Percentiles rank a stretch among this genome's conserved stretches.
phyloP scores from a whole-genome alignment of 2,888 invertebrate genomes.

The Epinotia bilunana region DNA sequence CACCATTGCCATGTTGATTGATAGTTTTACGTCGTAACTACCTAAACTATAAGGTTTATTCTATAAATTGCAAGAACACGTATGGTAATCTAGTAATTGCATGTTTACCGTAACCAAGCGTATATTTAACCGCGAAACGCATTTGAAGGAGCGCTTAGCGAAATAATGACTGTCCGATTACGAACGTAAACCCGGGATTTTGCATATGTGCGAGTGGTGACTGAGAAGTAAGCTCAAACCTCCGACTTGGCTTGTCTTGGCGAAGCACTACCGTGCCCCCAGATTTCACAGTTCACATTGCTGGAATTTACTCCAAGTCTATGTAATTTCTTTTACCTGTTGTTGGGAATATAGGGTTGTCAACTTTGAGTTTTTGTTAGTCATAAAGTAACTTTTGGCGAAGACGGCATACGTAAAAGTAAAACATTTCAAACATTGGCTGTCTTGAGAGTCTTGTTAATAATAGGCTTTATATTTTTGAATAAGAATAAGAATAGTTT shows the following conservation, averaged over 20 bases:
- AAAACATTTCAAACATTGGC: no score
- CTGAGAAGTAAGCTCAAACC: neutral
- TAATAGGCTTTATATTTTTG: no score
- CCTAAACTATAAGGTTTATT: conserved; percentile 22
- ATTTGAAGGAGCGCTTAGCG: conserved; percentile 56
- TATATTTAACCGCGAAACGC: conserved; percentile 60
- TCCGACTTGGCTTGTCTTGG: neutral
- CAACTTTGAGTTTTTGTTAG: no score
- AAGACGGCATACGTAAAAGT: no score
- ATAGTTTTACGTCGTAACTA: conserved; percentile 8
- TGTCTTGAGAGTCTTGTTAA: no score
- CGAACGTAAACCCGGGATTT: conserved; percentile 10
- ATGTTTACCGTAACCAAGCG: conserved; percentile 64
- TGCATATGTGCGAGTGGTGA: conserved; percentile 4
- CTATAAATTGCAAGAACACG: conserved; percentile 52
- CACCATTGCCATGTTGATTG: neutral
- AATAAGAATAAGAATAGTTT: no score
- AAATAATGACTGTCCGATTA: conserved; percentile 58
- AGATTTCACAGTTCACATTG: neutral
- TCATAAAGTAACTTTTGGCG: no score
- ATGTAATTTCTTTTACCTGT: no score
- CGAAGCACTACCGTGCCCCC: neutral
- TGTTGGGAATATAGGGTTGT: no score
- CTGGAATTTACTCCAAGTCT: neutral
- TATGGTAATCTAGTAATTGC: conserved; percentile 77